Evolutionary conservation across 35 echinoderm and acorn worm genomes (phyloP), one percentile per base, ranked within the genome.

Genomic region (Strongylocentrotus purpuratus): DNA sequence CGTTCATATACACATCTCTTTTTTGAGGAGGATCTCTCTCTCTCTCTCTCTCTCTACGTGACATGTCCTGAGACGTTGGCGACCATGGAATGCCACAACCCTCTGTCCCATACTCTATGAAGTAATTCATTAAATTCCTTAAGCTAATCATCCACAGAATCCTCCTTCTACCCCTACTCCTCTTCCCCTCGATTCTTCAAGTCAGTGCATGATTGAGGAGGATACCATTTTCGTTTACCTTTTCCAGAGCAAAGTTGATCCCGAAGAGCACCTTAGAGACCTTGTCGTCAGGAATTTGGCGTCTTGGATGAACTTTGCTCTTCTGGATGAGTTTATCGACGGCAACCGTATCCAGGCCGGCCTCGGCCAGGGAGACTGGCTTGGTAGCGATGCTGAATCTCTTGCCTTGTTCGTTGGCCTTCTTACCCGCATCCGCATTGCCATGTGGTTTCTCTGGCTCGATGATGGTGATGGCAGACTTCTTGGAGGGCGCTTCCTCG

Each of bases 221-320:
- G 35, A 41, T 41, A 41, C 35, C 35, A 41, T 59, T 28, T 28
- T n/a, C 20, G 28, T 28, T 78, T 2, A 98, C 97, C 97, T 95
- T 98, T 93, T 96, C 94, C 46, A 98, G 88, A 0, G 88, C 78
- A n/a, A 98, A 59, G 94, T 98, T 95, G 92, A 98, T 96, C 5
- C 90, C 96, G 93, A 96, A 96, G 86, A 98, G 95, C 55, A 95
- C 95, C 46, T 87, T 50, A 31, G 95, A 91, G 4, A 98, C 88
- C 2, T 94, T 86, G 18, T 98, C 97, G 18, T 94, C 32, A 4
- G 95, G 33, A 8, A 91, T 60, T 3, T 59, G 41, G 15, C 85
- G 91, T 65, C 95, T 96, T 14, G 95, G 95, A 85, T 95, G 33
- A 61, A 88, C 52, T 0, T 90, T 89, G 4, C 86, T 52, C 35